These are phyloP conservation scores for Hylaeus volcanicus DNA, from an alignment of 1,140 invertebrate species.

Conservation along the genomic window DNA sequence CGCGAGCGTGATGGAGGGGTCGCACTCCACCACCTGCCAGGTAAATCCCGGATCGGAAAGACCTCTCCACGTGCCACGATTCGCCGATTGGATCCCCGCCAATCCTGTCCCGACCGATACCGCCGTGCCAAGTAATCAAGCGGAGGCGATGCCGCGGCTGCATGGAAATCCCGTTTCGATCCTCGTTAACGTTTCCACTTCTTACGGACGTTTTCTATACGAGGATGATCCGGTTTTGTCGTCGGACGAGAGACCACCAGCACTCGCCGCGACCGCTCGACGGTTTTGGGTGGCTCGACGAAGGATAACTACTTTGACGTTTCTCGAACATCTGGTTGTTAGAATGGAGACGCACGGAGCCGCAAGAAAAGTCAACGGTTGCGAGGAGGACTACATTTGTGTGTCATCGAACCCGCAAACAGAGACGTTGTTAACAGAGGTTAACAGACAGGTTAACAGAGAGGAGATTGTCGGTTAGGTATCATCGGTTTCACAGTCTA, in stretches of 20 bases:
- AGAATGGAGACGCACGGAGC: not conserved
- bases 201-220: slow-evolving; percentile 41
- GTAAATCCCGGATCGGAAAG: slow-evolving; percentile 46
- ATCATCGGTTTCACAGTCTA: no score
- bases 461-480: no score
- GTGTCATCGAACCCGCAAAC: not conserved
- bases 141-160: slow-evolving; percentile 29
- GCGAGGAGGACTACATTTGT: not conserved
- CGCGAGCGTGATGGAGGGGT: slow-evolving; percentile 43
- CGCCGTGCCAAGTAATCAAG: slow-evolving; percentile 48
- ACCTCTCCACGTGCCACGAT: slow-evolving; percentile 61
- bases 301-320: slow-evolving; percentile 6
- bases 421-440: not conserved
- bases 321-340: slow-evolving; percentile 14
- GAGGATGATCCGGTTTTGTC: slow-evolving; percentile 41
- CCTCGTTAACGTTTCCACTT: slow-evolving; percentile 48
- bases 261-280: not conserved
- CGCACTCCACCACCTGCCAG: slow-evolving; percentile 52
- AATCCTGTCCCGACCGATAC: slow-evolving; percentile 40
- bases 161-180: slow-evolving; percentile 44
- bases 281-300: slow-evolving; percentile 35
- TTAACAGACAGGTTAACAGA: no score
- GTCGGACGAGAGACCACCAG: slow-evolving; percentile 19
- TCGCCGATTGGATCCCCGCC: slow-evolving; percentile 63
- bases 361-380: not conserved